Evolutionary conservation across 2,888 invertebrate genomes (phyloP), one percentile per base, ranked within the genome.

Genomic region (Leucophenga montana): DNA sequence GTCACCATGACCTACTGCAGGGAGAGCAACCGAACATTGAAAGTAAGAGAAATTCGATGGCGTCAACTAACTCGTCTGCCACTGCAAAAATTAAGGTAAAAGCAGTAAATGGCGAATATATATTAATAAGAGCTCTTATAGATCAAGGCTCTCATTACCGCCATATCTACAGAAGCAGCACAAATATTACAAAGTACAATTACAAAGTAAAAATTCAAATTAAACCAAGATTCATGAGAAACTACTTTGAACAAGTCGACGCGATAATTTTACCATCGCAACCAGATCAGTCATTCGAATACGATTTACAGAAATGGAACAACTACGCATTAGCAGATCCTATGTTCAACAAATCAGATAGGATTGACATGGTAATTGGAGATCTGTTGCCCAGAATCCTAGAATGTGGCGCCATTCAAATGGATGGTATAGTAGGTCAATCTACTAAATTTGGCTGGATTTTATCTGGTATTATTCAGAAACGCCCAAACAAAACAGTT

Each of bases 141-240:
- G 70, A 71, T 56, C 71, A 70, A 33, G 68, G 70, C 22, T 68
- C 73, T n/a, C 71, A 73, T 39, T 11, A 39, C 39, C 13, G 67
- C 67, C 9, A 46, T 73, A 27, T 69, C 71, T 14, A 69, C 69
- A 66, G 71, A 75, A 65, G 71, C 68, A 27, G 59, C 54, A 27
- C 68, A 71, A 65, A 68, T 70, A 66, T 62, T 71, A 16, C 73
- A 11, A 73, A 66, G 20, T 39, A 59, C 0, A 73, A 66, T 33
- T 39, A 59, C 0, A 71, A 71, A 48, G 31, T 56, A 56, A 70
- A 62, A 50, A 56, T 71, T 57, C 56, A 39, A 18, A 56, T 69
- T 13, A 69, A 59, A 44, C 70, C 69, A 20, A 48, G 67, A 69
- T 70, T 70, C 66, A 39, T 71, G 20, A 70, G 69, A 59, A 67